These are phyloP conservation scores for Cephalotes varians DNA, from an alignment of 2,888 invertebrate species.

Conservation along the genomic window DNA sequence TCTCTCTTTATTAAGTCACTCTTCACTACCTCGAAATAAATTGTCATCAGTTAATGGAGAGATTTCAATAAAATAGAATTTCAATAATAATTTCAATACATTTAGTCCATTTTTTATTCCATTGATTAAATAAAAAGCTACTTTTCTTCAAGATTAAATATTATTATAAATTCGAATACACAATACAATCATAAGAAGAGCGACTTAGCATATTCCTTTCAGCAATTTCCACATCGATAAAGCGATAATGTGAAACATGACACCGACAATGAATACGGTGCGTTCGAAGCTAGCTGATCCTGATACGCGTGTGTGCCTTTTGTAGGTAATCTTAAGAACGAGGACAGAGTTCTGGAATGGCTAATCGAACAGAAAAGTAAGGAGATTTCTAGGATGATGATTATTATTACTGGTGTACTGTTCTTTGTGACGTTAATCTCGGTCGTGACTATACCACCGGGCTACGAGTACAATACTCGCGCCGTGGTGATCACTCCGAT, in stretches of 20 bases:
- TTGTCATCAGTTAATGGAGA: background rate
- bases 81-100: background rate
- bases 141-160: background rate
- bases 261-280: conserved; percentile 63
- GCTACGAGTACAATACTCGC: conserved; percentile 82
- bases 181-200: conserved; percentile 25
- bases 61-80: conserved; percentile 6
- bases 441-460: conserved; percentile 84
- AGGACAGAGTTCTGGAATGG: conserved; percentile 98
- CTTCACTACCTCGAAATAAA: conserved; percentile 14
- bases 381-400: conserved; percentile 87
- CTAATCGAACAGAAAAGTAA: conserved; percentile 98
- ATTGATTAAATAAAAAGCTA: background rate
- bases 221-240: conserved; percentile 50
- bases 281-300: conserved; percentile 65
- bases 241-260: conserved; percentile 39
- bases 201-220: conserved; percentile 42
- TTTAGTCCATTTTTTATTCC: background rate
- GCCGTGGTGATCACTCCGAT: conserved; percentile 83
- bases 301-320: conserved; percentile 83
- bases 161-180: background rate
- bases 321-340: conserved; percentile 97
- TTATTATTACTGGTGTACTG: conserved; percentile 85
- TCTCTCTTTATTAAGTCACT: conserved; percentile 38
- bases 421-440: conserved; percentile 86